A percentile compares a stretch with the other conserved stretches of the same genome.
These are phyloP conservation scores for Pollenia labialis DNA, from an alignment of 2,888 invertebrate genomes.

Conservation along the genomic window DNA sequence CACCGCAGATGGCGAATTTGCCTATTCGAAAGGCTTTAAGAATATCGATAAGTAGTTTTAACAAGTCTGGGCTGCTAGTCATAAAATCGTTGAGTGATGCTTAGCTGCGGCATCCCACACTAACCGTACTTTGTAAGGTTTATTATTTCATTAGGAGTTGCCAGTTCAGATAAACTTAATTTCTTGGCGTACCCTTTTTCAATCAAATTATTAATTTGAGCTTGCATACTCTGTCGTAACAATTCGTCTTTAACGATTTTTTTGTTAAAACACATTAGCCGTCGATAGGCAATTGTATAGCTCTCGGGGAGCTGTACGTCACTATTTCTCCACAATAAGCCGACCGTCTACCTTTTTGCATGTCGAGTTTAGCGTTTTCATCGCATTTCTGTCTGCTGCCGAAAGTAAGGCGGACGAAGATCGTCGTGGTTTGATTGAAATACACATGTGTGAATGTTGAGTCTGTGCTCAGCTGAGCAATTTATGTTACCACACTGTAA, in stretches of 20 bases:
- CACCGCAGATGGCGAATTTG: conserved; percentile 63
- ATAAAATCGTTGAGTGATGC: conserved; percentile 76
- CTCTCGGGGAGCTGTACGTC: conserved; percentile 28
- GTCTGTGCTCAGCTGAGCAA: not conserved
- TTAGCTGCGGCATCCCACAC: conserved; percentile 74
- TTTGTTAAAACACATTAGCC: conserved; percentile 14
- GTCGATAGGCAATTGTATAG: conserved; percentile 19
- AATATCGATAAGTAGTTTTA: conserved; percentile 53
- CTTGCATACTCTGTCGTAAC: conserved; percentile 25
- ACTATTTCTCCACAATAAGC: conserved; percentile 31
- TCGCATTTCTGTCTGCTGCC: not conserved
- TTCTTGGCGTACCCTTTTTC: too few relatives aligned
- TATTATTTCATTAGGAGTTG: too few relatives aligned
- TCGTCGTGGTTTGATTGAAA: not conserved
- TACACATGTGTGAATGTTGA: not conserved
- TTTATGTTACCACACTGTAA: not conserved
- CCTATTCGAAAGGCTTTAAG: conserved; percentile 73
- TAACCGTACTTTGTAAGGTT: too few relatives aligned
- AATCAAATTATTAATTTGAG: conserved; percentile 2
- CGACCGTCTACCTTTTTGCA: not conserved
- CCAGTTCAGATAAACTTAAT: too few relatives aligned
- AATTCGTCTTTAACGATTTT: conserved; percentile 14
- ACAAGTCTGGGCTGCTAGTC: conserved; percentile 51
- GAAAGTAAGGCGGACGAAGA: not conserved
- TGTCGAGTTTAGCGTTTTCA: too few relatives aligned